Conservation (phyloP, 2,113 vertebrate genomes). For the Brienomyrus longianalis region DNA sequence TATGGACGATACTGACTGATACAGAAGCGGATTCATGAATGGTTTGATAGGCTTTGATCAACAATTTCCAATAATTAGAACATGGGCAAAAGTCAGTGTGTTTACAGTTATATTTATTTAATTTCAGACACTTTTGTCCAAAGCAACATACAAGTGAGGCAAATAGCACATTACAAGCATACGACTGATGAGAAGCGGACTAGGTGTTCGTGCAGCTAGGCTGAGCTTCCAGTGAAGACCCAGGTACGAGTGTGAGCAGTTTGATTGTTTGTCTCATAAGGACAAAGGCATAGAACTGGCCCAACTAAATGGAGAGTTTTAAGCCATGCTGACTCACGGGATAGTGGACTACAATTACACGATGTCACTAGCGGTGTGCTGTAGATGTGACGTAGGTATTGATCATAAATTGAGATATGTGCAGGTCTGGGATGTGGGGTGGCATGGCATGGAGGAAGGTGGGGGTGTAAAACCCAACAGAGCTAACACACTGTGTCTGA, state of each 20-base stretch:
- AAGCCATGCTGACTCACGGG: background rate
- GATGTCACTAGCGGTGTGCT: background rate
- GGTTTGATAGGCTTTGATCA: background rate
- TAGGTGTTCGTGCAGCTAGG: background rate
- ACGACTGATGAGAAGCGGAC: background rate
- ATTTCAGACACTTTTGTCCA: background rate
- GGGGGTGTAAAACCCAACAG: background rate
- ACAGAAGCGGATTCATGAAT: background rate
- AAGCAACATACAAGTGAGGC: background rate
- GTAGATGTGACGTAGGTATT: background rate
- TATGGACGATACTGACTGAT: background rate
- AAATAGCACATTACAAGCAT: background rate
- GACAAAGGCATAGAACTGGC: background rate
- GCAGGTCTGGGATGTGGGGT: background rate
- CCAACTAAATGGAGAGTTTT: background rate
- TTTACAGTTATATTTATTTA: background rate
- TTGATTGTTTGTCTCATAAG: background rate
- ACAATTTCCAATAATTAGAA: background rate
- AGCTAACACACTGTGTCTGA: background rate
- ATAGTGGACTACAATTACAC: background rate
- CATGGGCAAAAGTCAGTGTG: background rate
- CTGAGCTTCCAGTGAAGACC: background rate
- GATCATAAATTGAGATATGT: background rate
- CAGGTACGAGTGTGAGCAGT: background rate
- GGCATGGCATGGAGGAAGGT: background rate